Base-by-base conservation (phyloP, 2,113 vertebrate genomes). In the Chloropsis cyanopogon region DNA sequence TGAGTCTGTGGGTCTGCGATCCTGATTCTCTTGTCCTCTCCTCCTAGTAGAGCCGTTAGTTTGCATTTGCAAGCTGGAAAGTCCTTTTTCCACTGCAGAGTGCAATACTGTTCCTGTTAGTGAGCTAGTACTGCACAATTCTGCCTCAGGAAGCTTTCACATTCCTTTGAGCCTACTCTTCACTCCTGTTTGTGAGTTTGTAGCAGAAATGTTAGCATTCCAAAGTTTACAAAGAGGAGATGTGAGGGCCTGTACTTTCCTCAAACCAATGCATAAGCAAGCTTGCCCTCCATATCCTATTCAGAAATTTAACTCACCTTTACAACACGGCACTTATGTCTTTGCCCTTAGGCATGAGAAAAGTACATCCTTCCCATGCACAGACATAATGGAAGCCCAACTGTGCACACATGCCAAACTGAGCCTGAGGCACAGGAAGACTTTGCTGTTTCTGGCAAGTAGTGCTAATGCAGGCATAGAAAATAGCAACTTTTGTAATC, bases 301-400 rank as follows among this genome's bases (percentile, higher is more conserved):
- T 41, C 31, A 73, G 21, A 86, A 78, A 78, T 39, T 49, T 64
- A 73, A 53, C 20, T 53, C 23, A 15, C 26, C 13, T 68, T 68
- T 52, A 41, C 46, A 77, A 21, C 11, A 41, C 12, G 76, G 16
- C 4, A 20, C 18, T 80, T 22, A 18, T 18, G n/a, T 28, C 19
- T 75, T 44, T 59, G 31, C 28, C 25, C 14, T n/a, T 57, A n/a
- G 12, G 35, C 47, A 29, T 29, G 24, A 80, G 20, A 46, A 41
- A 41, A 57, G 12, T 69, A 17, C 2, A 23, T 6, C 17, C 4
- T 63, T 81, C 12, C 11, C 15, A 31, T 28, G 4, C 15, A 44
- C 5, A 13, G 0, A 0, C 31, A 33, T 53, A 59, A 53, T 64
- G 18, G 11, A 57, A 68, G 12, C 8, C 23, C 59, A 68, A 0